Percentiles rank a stretch among this genome's conserved stretches.
These are phyloP conservation scores for Tenthredo livida DNA, from an alignment of 2,888 invertebrate genomes.

Conservation along the genomic window DNA sequence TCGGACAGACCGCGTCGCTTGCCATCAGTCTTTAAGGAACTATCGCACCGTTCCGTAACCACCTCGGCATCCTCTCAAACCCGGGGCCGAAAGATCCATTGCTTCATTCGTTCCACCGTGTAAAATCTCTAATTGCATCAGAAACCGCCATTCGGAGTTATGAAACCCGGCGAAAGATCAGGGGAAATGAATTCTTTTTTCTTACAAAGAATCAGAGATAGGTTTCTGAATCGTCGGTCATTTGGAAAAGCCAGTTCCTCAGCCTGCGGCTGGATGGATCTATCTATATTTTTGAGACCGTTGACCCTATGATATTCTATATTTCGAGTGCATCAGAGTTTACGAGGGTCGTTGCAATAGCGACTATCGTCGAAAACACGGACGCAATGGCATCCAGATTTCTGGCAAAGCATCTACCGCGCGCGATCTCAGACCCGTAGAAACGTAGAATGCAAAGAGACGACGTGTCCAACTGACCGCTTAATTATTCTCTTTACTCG, in stretches of 20 bases:
- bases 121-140: conserved; percentile 35
- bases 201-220: background rate
- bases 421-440: background rate
- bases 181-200: background rate
- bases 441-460: conserved; percentile 26
- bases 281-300: conserved; percentile 1
- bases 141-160: conserved; percentile 1
- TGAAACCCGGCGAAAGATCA: background rate
- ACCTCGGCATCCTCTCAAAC: conserved; percentile 18
- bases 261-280: background rate
- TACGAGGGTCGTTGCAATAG: background rate
- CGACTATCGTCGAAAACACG: conserved; percentile 34
- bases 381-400: conserved; percentile 51
- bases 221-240: background rate
- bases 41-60: conserved; percentile 27
- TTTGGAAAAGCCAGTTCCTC: background rate
- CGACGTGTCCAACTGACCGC: conserved; percentile 26
- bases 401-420: conserved; percentile 46
- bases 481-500: conserved; percentile 48
- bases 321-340: background rate
- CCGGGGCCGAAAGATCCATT: conserved; percentile 42
- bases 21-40: conserved; percentile 47
- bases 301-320: background rate
- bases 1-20: conserved; percentile 55
- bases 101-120: conserved; percentile 43